A percentile compares a stretch with the other conserved stretches of the same genome.
phyloP scores from a whole-genome alignment of 2,113 vertebrate species.

The Malurus elegans region DNA sequence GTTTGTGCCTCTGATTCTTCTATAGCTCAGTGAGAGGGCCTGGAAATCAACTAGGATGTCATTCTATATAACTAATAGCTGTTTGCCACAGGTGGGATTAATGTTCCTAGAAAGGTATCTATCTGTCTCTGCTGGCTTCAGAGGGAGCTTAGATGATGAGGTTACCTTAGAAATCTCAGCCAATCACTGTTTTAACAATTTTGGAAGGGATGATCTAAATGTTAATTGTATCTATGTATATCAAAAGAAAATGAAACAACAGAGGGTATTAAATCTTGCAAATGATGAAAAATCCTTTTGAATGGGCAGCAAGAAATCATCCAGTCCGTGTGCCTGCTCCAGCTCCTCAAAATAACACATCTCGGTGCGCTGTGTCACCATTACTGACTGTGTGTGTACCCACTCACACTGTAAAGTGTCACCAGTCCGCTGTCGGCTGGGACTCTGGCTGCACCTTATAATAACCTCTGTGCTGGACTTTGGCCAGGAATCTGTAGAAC shows the following conservation, averaged over 20 bases:
- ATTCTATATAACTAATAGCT: background rate
- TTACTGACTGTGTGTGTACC: background rate
- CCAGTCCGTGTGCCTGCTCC: background rate
- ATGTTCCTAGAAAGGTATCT: background rate
- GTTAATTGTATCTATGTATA: background rate
- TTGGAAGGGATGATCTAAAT: background rate
- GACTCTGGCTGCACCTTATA: background rate
- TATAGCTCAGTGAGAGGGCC: background rate
- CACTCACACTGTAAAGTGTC: rapidly evolving
- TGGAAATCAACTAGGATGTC: background rate
- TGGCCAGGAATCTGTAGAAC: conserved; percentile 2
- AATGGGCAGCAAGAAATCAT: background rate
- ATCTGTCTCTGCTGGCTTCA: background rate
- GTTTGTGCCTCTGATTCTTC: background rate
- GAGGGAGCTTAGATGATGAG: background rate
- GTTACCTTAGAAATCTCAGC: background rate
- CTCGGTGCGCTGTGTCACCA: background rate
- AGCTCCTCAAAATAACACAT: background rate
- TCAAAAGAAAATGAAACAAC: background rate
- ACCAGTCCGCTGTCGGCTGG: background rate
- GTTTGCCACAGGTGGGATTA: background rate
- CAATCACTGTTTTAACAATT: background rate
- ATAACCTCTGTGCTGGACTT: background rate
- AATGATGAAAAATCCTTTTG: background rate
- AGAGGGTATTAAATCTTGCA: background rate